Base-by-base conservation (phyloP, 2,888 invertebrate species). In the Dryobotodes eremita region DNA sequence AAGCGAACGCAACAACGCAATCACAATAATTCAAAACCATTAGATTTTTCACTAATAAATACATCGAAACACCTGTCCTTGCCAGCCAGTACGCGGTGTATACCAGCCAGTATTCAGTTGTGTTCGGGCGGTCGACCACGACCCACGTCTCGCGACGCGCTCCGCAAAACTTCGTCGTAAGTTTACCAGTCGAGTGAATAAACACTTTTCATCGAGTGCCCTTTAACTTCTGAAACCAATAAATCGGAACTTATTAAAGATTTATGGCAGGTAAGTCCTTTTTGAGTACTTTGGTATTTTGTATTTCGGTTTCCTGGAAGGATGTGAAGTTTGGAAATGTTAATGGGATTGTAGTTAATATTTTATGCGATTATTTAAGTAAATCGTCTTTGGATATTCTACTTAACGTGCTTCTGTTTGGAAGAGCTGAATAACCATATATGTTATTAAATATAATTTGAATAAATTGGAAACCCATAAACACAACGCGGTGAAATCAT, bases 231-330 rank as follows among this genome's bases (percentile, higher is more conserved):
- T 65, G 75, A 71, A 84, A 76, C 70, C 69, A 78, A 84, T 86
- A 81, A 81, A 85, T 81, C 68, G 70, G 71, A 75, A 82, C 83
- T 82, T 75, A 82, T 75, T 69, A 53, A 80, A 79, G 69, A 84
- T 86, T 87, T 85, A 86, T 89, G 80, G 75, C 74, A 74, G 89
- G 89, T 89, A 76, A 86, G 89, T 81, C 74, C 65, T 83, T 74
- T 81, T 85, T 82, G 50, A 84, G 77, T 82, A 85, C 75, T 75
- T 85, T 57, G 20, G 36, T 55, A 13, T 80, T 65, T 71, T 70
- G 55, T 76, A 36, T 77, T 71, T 36, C 2, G 57, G 31, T 74
- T 84, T 82, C 72, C 48, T 4, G 53, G 53, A 50, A 75, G 23
- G 31, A 65, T 61, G 10, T 23, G 78, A 55, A 74, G 46, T 80